phyloP scores from a whole-genome alignment of 1,140 invertebrate genomes.

The Calephelis virginiensis region DNA sequence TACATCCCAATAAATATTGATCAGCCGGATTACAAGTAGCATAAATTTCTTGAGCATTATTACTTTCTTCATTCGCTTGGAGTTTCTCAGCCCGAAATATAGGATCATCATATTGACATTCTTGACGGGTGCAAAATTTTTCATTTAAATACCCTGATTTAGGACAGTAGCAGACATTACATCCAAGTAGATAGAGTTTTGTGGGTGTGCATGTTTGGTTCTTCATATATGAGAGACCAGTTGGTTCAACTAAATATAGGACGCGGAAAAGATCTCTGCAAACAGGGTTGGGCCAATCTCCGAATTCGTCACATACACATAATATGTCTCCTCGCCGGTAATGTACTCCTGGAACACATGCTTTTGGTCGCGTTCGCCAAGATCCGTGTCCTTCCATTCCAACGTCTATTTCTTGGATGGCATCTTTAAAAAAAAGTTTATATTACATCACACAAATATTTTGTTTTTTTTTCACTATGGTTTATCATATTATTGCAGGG shows the following conservation, averaged over 20 bases:
- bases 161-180: slow-evolving; percentile 62
- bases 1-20: slow-evolving; percentile 49
- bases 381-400: slow-evolving; percentile 65
- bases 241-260: slow-evolving; percentile 46
- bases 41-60: slow-evolving; percentile 40
- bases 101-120: slow-evolving; percentile 45
- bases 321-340: slow-evolving; percentile 43
- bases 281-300: slow-evolving; percentile 59
- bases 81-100: slow-evolving; percentile 26
- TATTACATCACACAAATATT: too few species aligned
- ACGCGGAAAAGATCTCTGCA: slow-evolving; percentile 53
- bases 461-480: too few species aligned
- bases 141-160: slow-evolving; percentile 39
- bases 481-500: too few species aligned
- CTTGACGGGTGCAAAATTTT: slow-evolving; percentile 48
- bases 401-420: slow-evolving; percentile 50
- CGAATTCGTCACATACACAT: slow-evolving; percentile 60
- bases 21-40: slow-evolving; percentile 38
- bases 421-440: slow-evolving; percentile 43
- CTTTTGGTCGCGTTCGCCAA: slow-evolving; percentile 41
- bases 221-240: slow-evolving; percentile 25
- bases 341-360: slow-evolving; percentile 50
- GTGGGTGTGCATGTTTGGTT: slow-evolving; percentile 43
- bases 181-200: slow-evolving; percentile 54
- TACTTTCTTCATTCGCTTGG: neutral